A percentile compares a stretch with the other conserved stretches of the same genome.
These are phyloP conservation scores for Oligia fasciuncula DNA, from an alignment of 2,888 invertebrate genomes.

Conservation along the genomic window DNA sequence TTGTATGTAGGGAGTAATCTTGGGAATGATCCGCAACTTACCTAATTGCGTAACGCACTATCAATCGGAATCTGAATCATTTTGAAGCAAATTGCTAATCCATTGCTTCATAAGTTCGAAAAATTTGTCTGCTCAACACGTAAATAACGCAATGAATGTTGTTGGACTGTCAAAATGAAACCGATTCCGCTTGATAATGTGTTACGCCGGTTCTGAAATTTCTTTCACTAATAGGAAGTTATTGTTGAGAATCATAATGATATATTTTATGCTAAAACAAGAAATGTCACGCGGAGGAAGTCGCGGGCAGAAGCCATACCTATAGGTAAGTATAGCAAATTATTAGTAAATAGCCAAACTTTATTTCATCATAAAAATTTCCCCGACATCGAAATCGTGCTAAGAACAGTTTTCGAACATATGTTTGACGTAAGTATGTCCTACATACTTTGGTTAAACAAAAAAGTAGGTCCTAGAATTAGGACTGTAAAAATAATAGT, in stretches of 20 bases:
- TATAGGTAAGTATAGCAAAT: not conserved
- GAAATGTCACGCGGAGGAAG: not conserved
- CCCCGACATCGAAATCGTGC: not conserved
- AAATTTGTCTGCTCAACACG: too few relatives aligned
- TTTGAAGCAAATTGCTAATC: too few relatives aligned
- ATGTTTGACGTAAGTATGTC: not conserved
- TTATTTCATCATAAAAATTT: not conserved
- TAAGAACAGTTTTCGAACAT: not conserved
- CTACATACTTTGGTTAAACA: not conserved
- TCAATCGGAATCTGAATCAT: too few relatives aligned
- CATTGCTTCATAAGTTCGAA: too few relatives aligned
- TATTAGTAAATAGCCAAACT: not conserved
- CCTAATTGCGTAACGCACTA: too few relatives aligned
- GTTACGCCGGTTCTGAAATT: not conserved
- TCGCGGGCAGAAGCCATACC: not conserved
- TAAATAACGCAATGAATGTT: too few relatives aligned
- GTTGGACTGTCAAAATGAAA: too few relatives aligned
- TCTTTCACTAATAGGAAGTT: not conserved
- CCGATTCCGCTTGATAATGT: too few relatives aligned
- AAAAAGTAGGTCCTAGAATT: slow-evolving; percentile 6
- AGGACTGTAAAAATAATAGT: slow-evolving; percentile 5
- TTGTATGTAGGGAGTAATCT: not conserved
- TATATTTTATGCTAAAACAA: not conserved
- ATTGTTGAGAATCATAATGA: not conserved
- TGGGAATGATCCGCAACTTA: not conserved